Evolutionary conservation across 2,888 invertebrate species (phyloP), one percentile per base, ranked within the genome.

Genomic region (Clivina fossor): DNA sequence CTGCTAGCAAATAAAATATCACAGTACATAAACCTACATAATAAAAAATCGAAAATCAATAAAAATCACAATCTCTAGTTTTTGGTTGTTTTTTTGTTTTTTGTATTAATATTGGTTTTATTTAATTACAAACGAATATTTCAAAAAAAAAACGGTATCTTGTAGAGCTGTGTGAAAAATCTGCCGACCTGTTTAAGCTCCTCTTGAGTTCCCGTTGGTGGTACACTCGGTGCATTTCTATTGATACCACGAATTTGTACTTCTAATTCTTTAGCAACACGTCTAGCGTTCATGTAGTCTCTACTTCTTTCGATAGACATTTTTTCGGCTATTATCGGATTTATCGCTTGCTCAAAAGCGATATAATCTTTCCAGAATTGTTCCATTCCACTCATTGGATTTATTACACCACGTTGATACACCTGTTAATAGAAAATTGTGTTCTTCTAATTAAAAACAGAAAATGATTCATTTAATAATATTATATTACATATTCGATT

Each of bases 291-390:
- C 93, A 96, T 96, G 70, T 98, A 98, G 67, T 99, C 99, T 26
- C 96, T 82, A 33, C 93, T 93, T 19, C 96, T 78, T 72, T 99
- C 99, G 71, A 91, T 90, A 9, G 94, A 94, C 93, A 99, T 95
- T 71, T 98, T 93, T 69, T 99, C 99, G 0, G 98, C 96, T 62
- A 92, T 86, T 62, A 88, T 84, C 2, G 86, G 84, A 74, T 92
- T 92, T 22, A 74, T 74, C 8, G 71, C 72, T 72, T 96, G 90
- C 74, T 99, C 99, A 69, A 96, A 99, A 0, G 88, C 83, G 64
- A 97, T 94, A 73, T 99, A 99, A 67, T 99, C 99, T 69, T 96
- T 96, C 93, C 93, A 93, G 15, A 99, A 77, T 1, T 90, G 88
- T 70, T 99, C 99, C 69, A 99, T 94, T 57, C 96, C 96, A 37